phyloP scores from a whole-genome alignment of 35 echinoderm and acorn worm species.

The Apostichopus parvimensis region DNA sequence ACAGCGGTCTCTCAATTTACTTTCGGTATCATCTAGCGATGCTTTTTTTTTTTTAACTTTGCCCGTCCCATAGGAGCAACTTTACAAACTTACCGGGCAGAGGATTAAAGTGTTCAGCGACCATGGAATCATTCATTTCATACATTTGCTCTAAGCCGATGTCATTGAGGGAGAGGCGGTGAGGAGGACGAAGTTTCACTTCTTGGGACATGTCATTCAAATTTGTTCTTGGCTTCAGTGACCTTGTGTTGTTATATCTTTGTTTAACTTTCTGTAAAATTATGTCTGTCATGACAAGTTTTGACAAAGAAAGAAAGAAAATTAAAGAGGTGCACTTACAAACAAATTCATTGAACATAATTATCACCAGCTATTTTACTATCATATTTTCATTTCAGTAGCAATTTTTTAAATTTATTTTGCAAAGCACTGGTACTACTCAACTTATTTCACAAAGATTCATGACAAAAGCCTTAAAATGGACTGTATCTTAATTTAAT shows the following conservation, averaged over 20 bases:
- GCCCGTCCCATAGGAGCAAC: not conserved
- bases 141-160: constrained; percentile 45
- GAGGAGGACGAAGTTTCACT: constrained; percentile 90
- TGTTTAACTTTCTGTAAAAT: constrained; percentile 91
- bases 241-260: constrained; percentile 85
- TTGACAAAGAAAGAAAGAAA: not conserved
- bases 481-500: too few species aligned
- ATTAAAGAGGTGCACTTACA: too few species aligned
- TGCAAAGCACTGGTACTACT: too few species aligned
- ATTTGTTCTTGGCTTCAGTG: constrained; percentile 73
- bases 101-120: constrained; percentile 27
- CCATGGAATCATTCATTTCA: constrained; percentile 26
- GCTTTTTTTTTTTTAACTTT: constrained; percentile 16
- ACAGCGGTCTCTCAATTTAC: too few species aligned
- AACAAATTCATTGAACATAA: too few species aligned
- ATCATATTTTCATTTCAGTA: too few species aligned
- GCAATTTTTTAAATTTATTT: too few species aligned
- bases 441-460: too few species aligned
- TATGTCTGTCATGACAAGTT: constrained; percentile 61
- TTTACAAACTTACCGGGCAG: constrained; percentile 36
- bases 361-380: too few species aligned
- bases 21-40: not conserved
- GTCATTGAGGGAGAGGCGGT: constrained; percentile 74
- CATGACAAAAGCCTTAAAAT: too few species aligned
- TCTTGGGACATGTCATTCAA: constrained; percentile 87